Conservation (phyloP, 1,140 invertebrate species). For the Pachypeltis micranthus region DNA sequence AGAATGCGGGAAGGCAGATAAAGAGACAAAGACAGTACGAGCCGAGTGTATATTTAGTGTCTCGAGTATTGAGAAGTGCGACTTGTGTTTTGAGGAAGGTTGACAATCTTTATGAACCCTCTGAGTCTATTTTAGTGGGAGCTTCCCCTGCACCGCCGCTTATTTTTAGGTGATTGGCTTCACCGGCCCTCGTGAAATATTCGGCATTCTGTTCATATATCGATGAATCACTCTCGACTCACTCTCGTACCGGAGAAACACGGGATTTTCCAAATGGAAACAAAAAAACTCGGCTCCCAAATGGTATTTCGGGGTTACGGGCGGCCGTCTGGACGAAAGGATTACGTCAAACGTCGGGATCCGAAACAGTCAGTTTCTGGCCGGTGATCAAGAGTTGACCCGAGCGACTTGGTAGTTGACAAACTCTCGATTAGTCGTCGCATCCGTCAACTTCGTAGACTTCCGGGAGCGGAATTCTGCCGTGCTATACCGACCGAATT, state of each 20-base stretch:
- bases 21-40: background rate
- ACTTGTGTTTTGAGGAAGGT: constrained; percentile 1
- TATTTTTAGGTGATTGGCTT: constrained; percentile 9
- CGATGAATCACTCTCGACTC: constrained; percentile 1
- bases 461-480: too few relatives aligned
- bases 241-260: background rate
- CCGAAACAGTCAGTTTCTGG: too few relatives aligned
- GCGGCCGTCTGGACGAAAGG: too few relatives aligned
- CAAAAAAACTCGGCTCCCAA: too few relatives aligned
- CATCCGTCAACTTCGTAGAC: too few relatives aligned
- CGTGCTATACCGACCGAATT: too few relatives aligned
- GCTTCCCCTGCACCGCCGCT: constrained; percentile 3
- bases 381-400: too few relatives aligned
- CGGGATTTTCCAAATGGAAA: background rate
- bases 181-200: background rate
- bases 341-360: too few relatives aligned
- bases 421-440: too few relatives aligned
- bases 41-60: background rate
- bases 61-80: background rate
- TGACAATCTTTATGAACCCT: constrained; percentile 8
- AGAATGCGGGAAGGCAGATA: too few relatives aligned
- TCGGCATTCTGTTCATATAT: constrained; percentile 6
- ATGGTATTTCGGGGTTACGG: too few relatives aligned
- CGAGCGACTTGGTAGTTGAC: too few relatives aligned
- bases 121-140: background rate